A percentile compares a stretch with the other conserved stretches of the same genome.
phyloP scores from a whole-genome alignment of 1,140 invertebrate genomes.

The Drosophila sechellia region DNA sequence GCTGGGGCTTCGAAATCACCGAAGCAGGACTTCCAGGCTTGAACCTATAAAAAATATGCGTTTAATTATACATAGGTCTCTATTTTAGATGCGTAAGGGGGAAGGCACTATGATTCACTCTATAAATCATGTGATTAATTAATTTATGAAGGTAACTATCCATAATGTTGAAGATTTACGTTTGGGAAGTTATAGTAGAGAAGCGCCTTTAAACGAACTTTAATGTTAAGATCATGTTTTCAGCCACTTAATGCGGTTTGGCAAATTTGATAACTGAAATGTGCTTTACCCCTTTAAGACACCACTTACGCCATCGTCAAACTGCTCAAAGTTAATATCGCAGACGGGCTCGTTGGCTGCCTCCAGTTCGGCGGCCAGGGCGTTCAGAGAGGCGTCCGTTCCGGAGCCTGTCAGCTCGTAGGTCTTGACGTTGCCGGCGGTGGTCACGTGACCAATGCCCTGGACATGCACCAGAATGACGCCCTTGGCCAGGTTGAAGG shows the following conservation, averaged over 20 bases:
- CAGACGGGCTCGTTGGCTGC: conserved; percentile 82
- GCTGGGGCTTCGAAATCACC: conserved; percentile 84
- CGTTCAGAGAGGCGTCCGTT: conserved; percentile 56
- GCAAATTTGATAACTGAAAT: too few species aligned
- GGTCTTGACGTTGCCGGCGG: conserved; percentile 83
- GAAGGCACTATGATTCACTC: neutral
- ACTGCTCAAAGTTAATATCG: conserved; percentile 88
- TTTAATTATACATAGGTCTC: conserved; percentile 43
- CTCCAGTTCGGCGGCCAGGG: conserved; percentile 58
- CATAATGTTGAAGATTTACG: too few species aligned
- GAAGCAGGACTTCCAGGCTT: conserved; percentile 85
- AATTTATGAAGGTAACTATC: too few species aligned
- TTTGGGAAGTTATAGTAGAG: too few species aligned
- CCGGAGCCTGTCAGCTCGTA: conserved; percentile 63
- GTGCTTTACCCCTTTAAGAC: neutral
- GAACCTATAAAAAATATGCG: conserved; percentile 40
- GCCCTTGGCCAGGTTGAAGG: conserved; percentile 91
- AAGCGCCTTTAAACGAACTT: too few species aligned
- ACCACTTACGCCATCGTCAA: conserved; percentile 87
- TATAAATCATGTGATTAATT: neutral
- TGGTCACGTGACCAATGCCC: conserved; percentile 87
- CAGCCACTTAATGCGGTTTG: too few species aligned
- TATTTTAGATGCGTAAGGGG: too few species aligned
- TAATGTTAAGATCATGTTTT: too few species aligned
- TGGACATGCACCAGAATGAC: conserved; percentile 90